Conservation (phyloP, 2,113 vertebrate genomes). For the Burhinus oedicnemus region DNA sequence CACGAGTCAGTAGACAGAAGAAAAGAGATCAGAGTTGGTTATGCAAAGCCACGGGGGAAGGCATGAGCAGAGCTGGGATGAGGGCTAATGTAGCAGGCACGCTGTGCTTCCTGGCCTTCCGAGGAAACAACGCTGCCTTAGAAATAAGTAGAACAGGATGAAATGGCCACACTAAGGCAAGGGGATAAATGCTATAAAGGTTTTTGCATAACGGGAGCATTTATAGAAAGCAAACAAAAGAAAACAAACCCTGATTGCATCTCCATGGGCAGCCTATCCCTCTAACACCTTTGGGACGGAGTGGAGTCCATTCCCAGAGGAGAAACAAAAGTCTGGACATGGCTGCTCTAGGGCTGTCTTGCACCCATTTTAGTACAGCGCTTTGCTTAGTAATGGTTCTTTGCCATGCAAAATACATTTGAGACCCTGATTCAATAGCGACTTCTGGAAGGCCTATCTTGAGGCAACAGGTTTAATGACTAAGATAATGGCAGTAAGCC, state of each 20-base stretch:
- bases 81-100: not conserved
- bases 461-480: not conserved
- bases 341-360: not conserved
- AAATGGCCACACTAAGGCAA: not conserved
- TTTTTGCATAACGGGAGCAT: not conserved
- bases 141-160: not conserved
- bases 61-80: not conserved
- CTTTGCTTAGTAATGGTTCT: not conserved
- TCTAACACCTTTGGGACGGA: not conserved
- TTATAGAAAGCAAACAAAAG: not conserved
- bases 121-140: not conserved
- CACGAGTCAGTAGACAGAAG: rapidly evolving
- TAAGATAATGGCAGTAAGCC: rapidly evolving
- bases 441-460: not conserved
- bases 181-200: not conserved
- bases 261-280: not conserved
- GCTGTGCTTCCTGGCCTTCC: not conserved
- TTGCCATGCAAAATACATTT: not conserved
- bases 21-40: not conserved
- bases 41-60: not conserved
- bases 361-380: not conserved
- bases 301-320: not conserved
- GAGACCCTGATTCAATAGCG: not conserved
- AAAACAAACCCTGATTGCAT: not conserved
- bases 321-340: not conserved